Conservation (phyloP, 2,113 vertebrate genomes). For the Dicaeum eximium region DNA sequence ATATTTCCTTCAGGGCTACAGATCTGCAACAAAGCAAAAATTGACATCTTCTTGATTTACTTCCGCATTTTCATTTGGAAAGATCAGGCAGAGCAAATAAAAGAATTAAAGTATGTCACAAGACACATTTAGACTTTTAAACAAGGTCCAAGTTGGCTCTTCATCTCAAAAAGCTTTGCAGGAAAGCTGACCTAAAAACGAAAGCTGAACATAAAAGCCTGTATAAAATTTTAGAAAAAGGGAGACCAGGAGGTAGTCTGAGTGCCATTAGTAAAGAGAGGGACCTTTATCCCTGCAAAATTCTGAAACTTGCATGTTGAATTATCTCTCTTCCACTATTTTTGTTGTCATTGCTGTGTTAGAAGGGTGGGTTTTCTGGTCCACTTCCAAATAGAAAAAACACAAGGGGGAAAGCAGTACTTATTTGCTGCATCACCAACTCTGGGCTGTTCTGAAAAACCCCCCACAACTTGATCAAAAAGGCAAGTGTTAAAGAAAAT, state of each 20-base stretch:
- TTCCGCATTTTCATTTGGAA: neutral
- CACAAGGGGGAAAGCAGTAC: neutral
- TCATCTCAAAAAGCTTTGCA: neutral
- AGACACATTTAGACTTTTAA: neutral
- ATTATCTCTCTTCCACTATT: neutral
- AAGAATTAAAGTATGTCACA: neutral
- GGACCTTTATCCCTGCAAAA: neutral
- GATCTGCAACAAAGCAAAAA: neutral
- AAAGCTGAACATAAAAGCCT: neutral
- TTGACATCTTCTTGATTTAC: fast-evolving
- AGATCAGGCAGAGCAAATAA: neutral
- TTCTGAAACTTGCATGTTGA: neutral
- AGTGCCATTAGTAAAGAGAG: neutral
- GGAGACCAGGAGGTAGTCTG: neutral
- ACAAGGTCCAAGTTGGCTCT: neutral
- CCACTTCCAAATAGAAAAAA: neutral
- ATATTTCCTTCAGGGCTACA: neutral
- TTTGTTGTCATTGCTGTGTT: neutral
- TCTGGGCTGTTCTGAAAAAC: neutral
- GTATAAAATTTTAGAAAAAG: neutral
- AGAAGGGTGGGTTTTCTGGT: neutral
- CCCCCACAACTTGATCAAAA: neutral
- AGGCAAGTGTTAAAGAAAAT: neutral
- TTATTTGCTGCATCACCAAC: neutral
- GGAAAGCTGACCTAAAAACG: neutral